Evolutionary conservation across 1,140 invertebrate species (phyloP), one percentile per base, ranked within the genome.

Genomic region (Himalopsyche phryganea): DNA sequence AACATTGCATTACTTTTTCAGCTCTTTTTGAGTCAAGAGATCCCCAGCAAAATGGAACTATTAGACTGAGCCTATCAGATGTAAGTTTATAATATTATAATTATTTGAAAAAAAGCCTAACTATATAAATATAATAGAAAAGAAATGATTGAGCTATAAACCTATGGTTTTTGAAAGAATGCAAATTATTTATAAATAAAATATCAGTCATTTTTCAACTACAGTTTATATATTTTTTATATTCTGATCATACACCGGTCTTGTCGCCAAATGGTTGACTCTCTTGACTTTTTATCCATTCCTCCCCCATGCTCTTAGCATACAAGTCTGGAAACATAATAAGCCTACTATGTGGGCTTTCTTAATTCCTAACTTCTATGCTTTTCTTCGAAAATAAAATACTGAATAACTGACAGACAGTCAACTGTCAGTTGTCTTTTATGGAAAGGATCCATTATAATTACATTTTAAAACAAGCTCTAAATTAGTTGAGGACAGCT

Each of bases 1-100:
- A n/a, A n/a, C n/a, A n/a, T n/a, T n/a, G n/a, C 23, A 9, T 42
- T 45, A 50, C 28, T 33, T 40, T 65, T 82, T 66, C 69, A 90
- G 88, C 83, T 72, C 80, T 88, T 41, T 93, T 92, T 71, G 88
- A 92, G 68, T 81, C 82, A 53, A 91, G 91, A 69, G 90, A 92
- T 69, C 86, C 88, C 15, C 75, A 90, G 38, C 87, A 90, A 73
- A 90, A 90, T 76, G 91, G 90, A 63, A 85, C 78, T 52, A 83
- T 94, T 36, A 91, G 91, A 75, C 74, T 92, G 57, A 88, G 80
- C 69, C 73, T 94, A 65, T 80, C 87, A 19, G 91, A 94, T 78
- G 88, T 89, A 81, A 76, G 68, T 72, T 17, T 45, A 4, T 45
- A 15, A 17, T 19, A 11, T 45, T 45, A 14, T 45, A 15, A 14